These are phyloP conservation scores for Sceliomorpha sp. DNA, from an alignment of 2,888 invertebrate genomes.

Conservation along the genomic window DNA sequence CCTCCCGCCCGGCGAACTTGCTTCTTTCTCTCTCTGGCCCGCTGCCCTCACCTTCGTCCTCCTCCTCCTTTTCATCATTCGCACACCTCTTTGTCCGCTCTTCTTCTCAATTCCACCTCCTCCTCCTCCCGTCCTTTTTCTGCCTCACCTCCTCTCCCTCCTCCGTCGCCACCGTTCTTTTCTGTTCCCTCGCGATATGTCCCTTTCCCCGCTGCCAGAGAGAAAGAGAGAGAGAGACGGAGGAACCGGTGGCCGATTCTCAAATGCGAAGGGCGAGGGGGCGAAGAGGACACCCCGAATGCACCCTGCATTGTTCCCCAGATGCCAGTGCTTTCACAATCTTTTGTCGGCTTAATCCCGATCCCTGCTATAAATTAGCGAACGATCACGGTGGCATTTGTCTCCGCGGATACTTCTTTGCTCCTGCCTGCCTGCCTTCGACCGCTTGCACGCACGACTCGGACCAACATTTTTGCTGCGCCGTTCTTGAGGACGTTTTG, in stretches of 20 bases:
- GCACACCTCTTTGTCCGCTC: constrained; percentile 37
- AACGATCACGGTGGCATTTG: constrained; percentile 79
- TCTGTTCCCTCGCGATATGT: constrained; percentile 50
- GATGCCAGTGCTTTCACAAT: constrained; percentile 67
- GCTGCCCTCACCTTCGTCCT: constrained; percentile 39
- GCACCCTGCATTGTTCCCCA: constrained; percentile 68
- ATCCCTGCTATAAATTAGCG: constrained; percentile 77
- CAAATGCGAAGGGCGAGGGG: constrained; percentile 7
- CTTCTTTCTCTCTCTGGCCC: constrained; percentile 41
- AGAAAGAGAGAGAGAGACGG: constrained; percentile 35
- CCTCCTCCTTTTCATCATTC: constrained; percentile 57
- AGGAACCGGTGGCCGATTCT: constrained; percentile 32
- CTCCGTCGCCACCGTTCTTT: too few species aligned
- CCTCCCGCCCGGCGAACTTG: constrained; percentile 31
- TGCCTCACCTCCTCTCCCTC: constrained; percentile 42
- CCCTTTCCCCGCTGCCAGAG: constrained; percentile 46
- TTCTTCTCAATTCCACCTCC: constrained; percentile 40
- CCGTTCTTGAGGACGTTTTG: too few species aligned
- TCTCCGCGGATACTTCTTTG: constrained; percentile 79
- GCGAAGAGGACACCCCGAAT: constrained; percentile 12
- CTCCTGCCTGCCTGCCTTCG: constrained; percentile 46
- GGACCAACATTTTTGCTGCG: too few species aligned
- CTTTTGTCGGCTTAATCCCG: constrained; percentile 77
- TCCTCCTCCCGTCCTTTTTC: constrained; percentile 31
- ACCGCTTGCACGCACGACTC: constrained; percentile 37